Conservation (phyloP, 2,797 vertebrate genomes). For the Bryconaethiops microstoma region DNA sequence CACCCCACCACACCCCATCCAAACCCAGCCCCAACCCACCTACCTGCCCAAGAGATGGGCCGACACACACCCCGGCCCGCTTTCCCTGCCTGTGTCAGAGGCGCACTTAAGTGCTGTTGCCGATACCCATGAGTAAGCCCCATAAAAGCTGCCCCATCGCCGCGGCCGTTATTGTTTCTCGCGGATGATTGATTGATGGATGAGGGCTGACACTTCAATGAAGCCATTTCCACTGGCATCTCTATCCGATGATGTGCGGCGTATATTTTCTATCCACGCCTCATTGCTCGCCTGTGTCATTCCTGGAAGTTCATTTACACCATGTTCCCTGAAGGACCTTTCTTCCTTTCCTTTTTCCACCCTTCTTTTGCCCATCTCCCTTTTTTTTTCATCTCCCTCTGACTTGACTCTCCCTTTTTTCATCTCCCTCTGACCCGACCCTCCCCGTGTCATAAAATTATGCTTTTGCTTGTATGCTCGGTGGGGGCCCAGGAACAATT, state of each 20-base stretch:
- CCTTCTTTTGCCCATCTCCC: constrained; percentile 65
- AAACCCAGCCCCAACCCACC: constrained; percentile 46
- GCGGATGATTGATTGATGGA: constrained; percentile 99
- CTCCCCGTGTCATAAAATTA: constrained; percentile 87
- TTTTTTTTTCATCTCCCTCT: constrained; percentile 31
- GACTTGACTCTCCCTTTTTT: constrained; percentile 46
- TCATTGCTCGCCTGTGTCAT: constrained; percentile 99
- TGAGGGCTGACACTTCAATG: constrained; percentile 99
- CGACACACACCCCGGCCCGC: constrained; percentile 67
- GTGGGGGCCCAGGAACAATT: constrained; percentile 89
- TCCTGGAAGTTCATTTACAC: constrained; percentile 99
- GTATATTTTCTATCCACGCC: constrained; percentile 99
- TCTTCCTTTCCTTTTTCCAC: constrained; percentile 64
- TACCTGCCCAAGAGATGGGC: constrained; percentile 74
- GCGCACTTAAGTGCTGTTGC: constrained; percentile 96
- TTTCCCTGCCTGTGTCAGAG: constrained; percentile 88
- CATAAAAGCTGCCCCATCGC: constrained; percentile 93
- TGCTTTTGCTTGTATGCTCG: constrained; percentile 83
- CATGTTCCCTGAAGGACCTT: constrained; percentile 97
- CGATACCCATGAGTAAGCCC: constrained; percentile 98
- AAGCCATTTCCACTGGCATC: constrained; percentile 99
- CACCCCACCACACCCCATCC: constrained; percentile 61
- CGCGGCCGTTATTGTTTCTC: constrained; percentile 95
- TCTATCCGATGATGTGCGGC: constrained; percentile 99
- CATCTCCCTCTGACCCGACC: constrained; percentile 52